phyloP scores from a whole-genome alignment of 2,113 vertebrate species.

The Aspidoscelis tigris region DNA sequence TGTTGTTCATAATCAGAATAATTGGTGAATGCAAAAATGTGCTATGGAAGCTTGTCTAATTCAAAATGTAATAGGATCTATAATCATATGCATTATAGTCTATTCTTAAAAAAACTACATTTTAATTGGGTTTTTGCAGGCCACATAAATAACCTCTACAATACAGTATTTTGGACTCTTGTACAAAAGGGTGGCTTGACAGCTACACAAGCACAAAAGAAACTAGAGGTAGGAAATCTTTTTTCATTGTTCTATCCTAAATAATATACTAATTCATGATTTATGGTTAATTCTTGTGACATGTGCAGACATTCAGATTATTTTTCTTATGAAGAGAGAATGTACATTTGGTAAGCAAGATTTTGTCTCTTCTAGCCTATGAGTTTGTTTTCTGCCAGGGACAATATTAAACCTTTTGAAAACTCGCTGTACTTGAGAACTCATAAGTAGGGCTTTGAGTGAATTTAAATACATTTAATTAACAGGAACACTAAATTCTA shows the following conservation, averaged over 20 bases:
- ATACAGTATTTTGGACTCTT: conserved; percentile 94
- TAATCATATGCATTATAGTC: conserved; percentile 7
- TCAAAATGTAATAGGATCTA: not conserved
- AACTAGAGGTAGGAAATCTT: conserved; percentile 81
- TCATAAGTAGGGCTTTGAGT: conserved; percentile 4
- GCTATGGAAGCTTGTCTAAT: not conserved
- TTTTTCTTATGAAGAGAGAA: not conserved
- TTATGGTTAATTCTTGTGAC: not conserved
- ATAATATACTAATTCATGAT: not conserved
- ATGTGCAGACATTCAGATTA: not conserved
- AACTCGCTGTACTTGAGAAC: not conserved
- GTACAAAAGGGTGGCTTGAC: conserved; percentile 89
- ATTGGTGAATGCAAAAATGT: not conserved
- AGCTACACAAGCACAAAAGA: conserved; percentile 85
- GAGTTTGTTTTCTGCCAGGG: not conserved
- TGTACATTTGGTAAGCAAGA: not conserved
- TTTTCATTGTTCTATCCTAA: not conserved
- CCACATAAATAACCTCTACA: conserved; percentile 97
- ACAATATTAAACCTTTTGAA: not conserved
- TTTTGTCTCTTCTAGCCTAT: not conserved
- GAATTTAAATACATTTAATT: not conserved
- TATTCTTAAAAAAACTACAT: not conserved
- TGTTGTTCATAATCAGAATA: not conserved
- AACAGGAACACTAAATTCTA: too few relatives aligned
- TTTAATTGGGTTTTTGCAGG: conserved; percentile 72